phyloP scores from a whole-genome alignment of 1,140 invertebrate species.

The Sycobia sp. region DNA sequence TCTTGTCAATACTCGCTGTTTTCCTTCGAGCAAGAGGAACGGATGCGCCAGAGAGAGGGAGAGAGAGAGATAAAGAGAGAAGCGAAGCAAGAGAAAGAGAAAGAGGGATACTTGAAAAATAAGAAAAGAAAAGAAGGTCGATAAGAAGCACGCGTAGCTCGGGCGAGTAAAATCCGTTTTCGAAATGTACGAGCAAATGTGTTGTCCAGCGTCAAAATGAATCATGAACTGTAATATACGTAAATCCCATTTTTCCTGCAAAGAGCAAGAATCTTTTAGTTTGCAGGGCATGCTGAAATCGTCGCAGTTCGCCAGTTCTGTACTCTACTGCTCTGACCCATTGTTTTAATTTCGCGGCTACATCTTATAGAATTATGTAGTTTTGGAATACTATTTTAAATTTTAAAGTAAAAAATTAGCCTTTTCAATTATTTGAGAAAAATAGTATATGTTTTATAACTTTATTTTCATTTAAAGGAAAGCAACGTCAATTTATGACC shows the following conservation, averaged over 20 bases:
- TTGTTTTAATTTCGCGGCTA: not conserved
- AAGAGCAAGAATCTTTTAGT: not conserved
- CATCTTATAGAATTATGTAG: not conserved
- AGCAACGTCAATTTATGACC: no score
- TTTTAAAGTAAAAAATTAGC: no score
- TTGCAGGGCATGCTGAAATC: not conserved
- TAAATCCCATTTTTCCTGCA: no score
- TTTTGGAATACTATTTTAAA: no score
- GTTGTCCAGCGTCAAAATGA: not conserved
- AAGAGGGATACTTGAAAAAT: not conserved
- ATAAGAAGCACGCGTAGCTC: not conserved
- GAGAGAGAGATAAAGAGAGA: not conserved
- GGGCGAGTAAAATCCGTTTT: slow-evolving; percentile 24
- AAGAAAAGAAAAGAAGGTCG: not conserved
- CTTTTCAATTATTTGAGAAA: no score
- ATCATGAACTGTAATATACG: not conserved
- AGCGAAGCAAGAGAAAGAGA: not conserved
- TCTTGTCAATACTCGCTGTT: not conserved
- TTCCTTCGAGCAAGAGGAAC: not conserved
- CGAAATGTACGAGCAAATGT: not conserved
- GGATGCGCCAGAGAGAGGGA: not conserved
- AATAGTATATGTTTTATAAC: no score
- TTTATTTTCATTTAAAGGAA: no score
- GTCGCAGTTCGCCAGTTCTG: not conserved
- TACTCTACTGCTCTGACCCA: not conserved